Base-by-base conservation (phyloP, 2,888 invertebrate species). In the Agonopterix subpropinquella region DNA sequence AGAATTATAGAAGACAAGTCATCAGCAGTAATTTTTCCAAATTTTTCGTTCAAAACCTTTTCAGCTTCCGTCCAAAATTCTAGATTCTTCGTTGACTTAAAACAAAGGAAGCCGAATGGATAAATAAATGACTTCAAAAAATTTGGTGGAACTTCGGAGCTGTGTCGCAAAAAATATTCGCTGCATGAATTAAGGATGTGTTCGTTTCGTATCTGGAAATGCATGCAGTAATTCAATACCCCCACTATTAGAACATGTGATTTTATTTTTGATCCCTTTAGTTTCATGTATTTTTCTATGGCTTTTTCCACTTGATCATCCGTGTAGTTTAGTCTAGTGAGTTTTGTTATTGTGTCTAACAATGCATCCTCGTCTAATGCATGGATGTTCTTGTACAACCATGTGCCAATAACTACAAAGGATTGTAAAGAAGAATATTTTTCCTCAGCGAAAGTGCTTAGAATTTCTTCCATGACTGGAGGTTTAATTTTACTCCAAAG, bases 351-450 rank as follows among this genome's bases (percentile, higher is more conserved):
- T 44, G 92, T 73, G 53, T 89, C 88, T 45, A 90, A 72, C 10
- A 90, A 61, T 45, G 91, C 83, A 48, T 89, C 89, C 62, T 92
- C 92, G 52, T 88, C 86, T 10, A 92, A 67, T 7, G 86, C 79
- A 72, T 92, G 91, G 46, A 93, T 90, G 59, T 92, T 92, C 11
- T 89, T 74, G 52, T 82, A 85, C 4, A 91, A 73, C 92, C 93
- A 94, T 46, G 90, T 73, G 0, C 85, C 80, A 18, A 85, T 63
- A 8, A 81, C 68, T 55, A 72, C 67, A 66, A 81, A 81, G 41
- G 84, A 80, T 53, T 84, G 77, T n/a, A 77, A 51, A n/a, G 83
- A 79, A 47, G 76, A 69, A 61, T 81, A 76, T 57, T 82, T 81
- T 53, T 85, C 78, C 44, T 70, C 58, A 4, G 82, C 59, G 63